Percentiles rank a stretch among this genome's conserved stretches.
Conservation (phyloP, 1,140 invertebrate species). For the Bombus picipes region DNA sequence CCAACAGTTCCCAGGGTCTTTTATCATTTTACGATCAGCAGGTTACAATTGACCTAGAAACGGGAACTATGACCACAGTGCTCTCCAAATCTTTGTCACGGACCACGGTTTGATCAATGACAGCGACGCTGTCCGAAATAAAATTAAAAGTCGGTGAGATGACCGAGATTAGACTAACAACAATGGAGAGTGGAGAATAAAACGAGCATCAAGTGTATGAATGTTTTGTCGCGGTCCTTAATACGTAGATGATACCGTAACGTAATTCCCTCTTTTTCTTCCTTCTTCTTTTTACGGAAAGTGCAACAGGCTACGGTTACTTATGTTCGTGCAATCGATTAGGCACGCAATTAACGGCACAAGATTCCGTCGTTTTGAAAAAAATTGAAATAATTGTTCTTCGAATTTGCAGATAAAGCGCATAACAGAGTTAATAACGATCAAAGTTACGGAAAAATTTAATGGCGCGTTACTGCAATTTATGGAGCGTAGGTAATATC, state of each 20-base stretch:
- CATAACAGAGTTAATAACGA: not conserved
- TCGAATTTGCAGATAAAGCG: not conserved
- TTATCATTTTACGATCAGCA: conserved; percentile 57
- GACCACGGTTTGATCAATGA: conserved; percentile 12
- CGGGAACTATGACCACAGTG: not conserved
- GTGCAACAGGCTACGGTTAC: conserved; percentile 3
- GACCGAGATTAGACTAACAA: not conserved
- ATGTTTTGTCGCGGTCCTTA: not conserved
- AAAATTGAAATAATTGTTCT: not conserved
- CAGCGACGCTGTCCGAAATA: not conserved
- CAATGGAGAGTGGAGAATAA: not conserved
- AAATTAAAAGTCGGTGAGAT: conserved; percentile 14
- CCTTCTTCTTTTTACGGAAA: not conserved
- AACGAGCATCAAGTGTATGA: not conserved
- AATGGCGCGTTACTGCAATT: too few species aligned
- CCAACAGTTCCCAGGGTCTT: conserved; percentile 60
- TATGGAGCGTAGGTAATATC: too few species aligned
- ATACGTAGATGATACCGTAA: not conserved
- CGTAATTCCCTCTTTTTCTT: not conserved
- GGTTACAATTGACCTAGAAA: conserved; percentile 52
- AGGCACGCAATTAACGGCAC: not conserved
- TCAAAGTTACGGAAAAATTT: not conserved
- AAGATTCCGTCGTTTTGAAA: not conserved
- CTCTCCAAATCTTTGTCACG: conserved; percentile 29
- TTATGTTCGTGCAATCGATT: conserved; percentile 14